Evolutionary conservation across 1,140 invertebrate genomes (phyloP), one percentile per base, ranked within the genome.

Genomic region (Magallana angulata): DNA sequence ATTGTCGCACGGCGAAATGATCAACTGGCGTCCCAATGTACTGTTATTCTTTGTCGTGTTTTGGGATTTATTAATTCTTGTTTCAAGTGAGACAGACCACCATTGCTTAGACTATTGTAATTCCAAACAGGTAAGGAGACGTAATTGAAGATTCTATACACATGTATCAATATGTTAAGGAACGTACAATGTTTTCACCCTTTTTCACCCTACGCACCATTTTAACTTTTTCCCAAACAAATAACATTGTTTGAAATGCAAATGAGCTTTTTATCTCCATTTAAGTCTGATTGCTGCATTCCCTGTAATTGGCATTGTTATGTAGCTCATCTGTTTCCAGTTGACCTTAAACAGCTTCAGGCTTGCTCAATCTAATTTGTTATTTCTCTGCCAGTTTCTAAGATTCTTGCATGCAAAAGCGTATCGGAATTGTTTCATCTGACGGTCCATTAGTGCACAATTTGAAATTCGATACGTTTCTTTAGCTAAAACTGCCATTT

Each of bases 211-310:
- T 30, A 71, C 11, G 11, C 8, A 71, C 36, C 7, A 24, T 71
- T 24, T 12, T 62, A 12, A 12, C 24, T 30, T 71, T 71, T 71
- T 24, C 30, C 18, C 64, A 18, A 12, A 8, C 68, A 71, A 30
- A 71, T 30, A 30, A 12, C 68, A 71, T 71, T 71, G 24, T 71
- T 71, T 18, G 60, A 71, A 71, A 24, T 36, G 68, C 68, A 71
- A 71, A 30, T 71, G 68, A 71, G 68, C 68, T 12, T 71, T 71
- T 71, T 71, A 71, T 36, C 68, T 71, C 68, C 18, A 11, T 7
- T 71, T 30, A 24, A 71, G 68, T 24, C 36, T 30, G 36, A 71
- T 71, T 36, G 68, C 68, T 30, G 18, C 24, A 30, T 71, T 36
- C 24, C 68, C 24, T 71, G 24, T 30, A 71, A 71, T 71, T 71